Conservation (phyloP, 2,113 vertebrate species). For the Phaethon lepturus region DNA sequence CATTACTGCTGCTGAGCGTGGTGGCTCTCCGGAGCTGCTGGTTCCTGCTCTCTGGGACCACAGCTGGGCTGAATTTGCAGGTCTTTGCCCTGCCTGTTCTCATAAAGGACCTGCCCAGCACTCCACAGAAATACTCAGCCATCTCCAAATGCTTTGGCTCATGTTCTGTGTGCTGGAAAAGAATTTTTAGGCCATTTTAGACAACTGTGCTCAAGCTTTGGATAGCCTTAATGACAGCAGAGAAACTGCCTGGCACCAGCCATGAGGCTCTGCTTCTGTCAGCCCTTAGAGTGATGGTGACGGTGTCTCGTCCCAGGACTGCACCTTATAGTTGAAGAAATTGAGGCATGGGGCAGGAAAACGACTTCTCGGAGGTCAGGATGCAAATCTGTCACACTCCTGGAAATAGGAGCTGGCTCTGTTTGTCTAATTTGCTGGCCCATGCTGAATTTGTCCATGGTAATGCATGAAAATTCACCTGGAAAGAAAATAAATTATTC, state of each 20-base stretch:
- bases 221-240: background rate
- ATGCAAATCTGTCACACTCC: background rate
- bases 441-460: background rate
- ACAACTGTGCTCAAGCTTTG: background rate
- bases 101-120: background rate
- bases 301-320: background rate
- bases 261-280: background rate
- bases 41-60: background rate
- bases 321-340: background rate
- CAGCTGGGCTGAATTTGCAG: background rate
- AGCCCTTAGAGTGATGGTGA: background rate
- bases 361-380: background rate
- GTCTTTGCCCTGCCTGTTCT: background rate
- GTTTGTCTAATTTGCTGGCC: background rate
- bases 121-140: background rate
- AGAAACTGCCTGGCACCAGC: background rate
- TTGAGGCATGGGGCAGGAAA: background rate
- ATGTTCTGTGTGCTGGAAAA: background rate
- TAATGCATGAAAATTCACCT: background rate
- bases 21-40: background rate
- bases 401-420: background rate
- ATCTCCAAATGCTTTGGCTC: background rate
- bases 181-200: background rate
- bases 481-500: background rate
- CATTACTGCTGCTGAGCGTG: background rate